Evolutionary conservation across 2,888 invertebrate species (phyloP).

Genomic region (Drosophila colorata): DNA sequence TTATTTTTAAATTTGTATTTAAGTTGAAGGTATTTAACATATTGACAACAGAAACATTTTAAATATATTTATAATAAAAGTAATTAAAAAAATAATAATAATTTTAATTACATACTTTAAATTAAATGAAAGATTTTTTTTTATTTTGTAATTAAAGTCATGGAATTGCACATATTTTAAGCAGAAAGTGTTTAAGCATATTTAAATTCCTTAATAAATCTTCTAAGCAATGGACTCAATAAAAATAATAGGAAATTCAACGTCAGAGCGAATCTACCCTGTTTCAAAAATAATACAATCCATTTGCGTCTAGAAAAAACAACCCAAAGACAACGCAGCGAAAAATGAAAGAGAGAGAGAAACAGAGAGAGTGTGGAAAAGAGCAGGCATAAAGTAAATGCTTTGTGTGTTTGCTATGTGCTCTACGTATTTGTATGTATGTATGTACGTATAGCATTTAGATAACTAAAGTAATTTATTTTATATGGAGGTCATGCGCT

Average conservation of each 20-base stretch:
- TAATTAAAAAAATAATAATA: too few species aligned
- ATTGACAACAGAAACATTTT: too few species aligned
- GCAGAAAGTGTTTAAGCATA: too few species aligned
- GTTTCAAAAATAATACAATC: constrained; percentile 2
- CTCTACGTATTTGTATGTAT: constrained; percentile 5
- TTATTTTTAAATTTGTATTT: too few species aligned
- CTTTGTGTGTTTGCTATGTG: constrained; percentile 4
- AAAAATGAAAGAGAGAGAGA: constrained; percentile 2
- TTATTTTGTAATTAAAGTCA: too few species aligned
- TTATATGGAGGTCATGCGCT: constrained; percentile 83
- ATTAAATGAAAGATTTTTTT: too few species aligned
- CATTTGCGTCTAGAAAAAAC: constrained; percentile 22
- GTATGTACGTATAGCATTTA: constrained; percentile 59
- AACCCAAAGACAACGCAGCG: constrained; percentile 33
- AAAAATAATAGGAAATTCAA: background rate
- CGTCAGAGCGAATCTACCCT: constrained; percentile 3
- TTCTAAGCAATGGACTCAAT: too few species aligned
- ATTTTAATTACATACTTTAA: too few species aligned
- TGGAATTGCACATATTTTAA: too few species aligned
- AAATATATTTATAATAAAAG: too few species aligned
- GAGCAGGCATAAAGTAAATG: background rate
- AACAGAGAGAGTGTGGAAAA: constrained; percentile 10
- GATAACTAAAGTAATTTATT: constrained; percentile 84
- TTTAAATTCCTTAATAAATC: too few species aligned
- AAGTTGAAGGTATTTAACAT: too few species aligned